Conservation (phyloP, 92 coral and sea anemone genomes). For the Phymanthus crucifer region DNA sequence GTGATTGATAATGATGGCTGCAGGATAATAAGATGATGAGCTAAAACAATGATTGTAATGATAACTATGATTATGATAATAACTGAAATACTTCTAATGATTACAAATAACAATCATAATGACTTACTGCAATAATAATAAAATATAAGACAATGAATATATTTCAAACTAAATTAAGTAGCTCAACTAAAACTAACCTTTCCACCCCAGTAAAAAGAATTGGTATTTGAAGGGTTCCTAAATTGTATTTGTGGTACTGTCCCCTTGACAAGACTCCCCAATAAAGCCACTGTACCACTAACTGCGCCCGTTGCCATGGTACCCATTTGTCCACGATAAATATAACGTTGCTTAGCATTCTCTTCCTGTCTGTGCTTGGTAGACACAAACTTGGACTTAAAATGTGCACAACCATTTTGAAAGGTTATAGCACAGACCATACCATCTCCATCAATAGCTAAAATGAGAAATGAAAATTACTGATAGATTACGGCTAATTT, state of each 20-base stretch:
- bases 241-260: slow-evolving; percentile 46
- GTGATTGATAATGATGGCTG: no score
- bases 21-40: no score
- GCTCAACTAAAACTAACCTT: slow-evolving; percentile 45
- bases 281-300: slow-evolving; percentile 22
- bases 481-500: no score
- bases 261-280: slow-evolving; percentile 52
- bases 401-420: slow-evolving; percentile 73
- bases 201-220: slow-evolving; percentile 89
- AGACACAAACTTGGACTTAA: slow-evolving; percentile 76
- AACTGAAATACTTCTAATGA: no score
- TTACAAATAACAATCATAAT: no score
- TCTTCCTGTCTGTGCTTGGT: slow-evolving; percentile 70
- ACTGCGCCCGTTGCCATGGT: slow-evolving; percentile 41
- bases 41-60: no score
- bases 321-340: slow-evolving; percentile 84
- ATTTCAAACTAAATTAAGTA: no score
- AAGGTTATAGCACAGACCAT: slow-evolving; percentile 88
- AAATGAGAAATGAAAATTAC: neutral
- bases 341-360: slow-evolving; percentile 28
- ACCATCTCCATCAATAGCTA: slow-evolving; percentile 93
- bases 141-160: neutral
- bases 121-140: neutral
- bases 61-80: no score
- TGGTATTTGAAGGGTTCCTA: slow-evolving; percentile 87